These are phyloP conservation scores for Dysdera silvatica DNA, from an alignment of 1,140 invertebrate genomes.

Conservation along the genomic window DNA sequence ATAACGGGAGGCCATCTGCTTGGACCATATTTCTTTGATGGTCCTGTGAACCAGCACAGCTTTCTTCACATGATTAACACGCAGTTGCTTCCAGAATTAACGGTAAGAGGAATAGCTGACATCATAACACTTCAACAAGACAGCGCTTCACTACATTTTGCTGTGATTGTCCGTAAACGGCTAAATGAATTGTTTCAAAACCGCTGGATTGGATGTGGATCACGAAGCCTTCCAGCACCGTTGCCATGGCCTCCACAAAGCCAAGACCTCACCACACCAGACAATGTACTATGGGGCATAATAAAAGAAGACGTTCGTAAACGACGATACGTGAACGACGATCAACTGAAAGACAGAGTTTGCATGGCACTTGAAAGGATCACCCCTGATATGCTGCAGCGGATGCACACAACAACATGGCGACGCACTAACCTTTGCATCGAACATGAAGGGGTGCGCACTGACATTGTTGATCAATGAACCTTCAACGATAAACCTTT, in stretches of 20 bases:
- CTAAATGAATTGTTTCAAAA: neutral
- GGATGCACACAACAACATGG: no score
- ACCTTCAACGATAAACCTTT: no score
- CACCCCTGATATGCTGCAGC: neutral
- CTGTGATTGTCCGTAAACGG: neutral
- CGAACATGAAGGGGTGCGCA: no score
- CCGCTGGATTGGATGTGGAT: neutral
- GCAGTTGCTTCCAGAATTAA: no score
- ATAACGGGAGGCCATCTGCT: no score
- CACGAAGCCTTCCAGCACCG: neutral
- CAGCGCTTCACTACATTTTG: no score
- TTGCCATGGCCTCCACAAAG: neutral
- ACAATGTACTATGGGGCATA: neutral
- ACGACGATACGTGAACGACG: neutral
- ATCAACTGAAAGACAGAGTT: neutral
- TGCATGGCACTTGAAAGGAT: no score
- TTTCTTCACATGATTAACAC: neutral
- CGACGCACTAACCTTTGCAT: no score
- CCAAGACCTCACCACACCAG: neutral
- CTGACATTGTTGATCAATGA: no score
- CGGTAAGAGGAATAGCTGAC: no score
- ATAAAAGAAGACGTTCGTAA: neutral
- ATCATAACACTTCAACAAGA: no score
- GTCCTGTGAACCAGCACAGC: neutral
- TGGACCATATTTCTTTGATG: neutral